Base-by-base conservation (phyloP, 2,888 invertebrate species). In the Urechis unicinctus region DNA sequence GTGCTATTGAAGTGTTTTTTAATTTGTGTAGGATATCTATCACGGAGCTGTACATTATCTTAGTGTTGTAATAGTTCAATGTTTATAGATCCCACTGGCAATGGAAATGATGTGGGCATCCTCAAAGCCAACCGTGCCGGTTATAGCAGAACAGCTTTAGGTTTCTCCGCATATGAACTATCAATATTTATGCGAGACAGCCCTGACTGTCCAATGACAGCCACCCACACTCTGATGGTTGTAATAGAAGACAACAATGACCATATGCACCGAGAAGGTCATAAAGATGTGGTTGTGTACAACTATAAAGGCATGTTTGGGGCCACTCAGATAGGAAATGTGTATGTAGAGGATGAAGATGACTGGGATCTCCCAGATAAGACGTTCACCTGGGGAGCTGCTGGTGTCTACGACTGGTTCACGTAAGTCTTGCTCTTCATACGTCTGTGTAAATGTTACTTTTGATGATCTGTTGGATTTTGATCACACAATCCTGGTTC, bases 351-450 rank as follows among this genome's bases (percentile, higher is more conserved):
- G 73, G 97, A 98, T 80, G 81, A 91, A 61, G 98, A 98, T 78
- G 97, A 98, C 77, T 97, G 97, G 97, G 98, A 98, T 81, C 81
- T 95, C 62, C 91, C 90, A 0, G 96, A 97, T 77, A 98, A 98
- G 79, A 91, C 90, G 71, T 98, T 95, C 82, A 62, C 56, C 30
- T 66, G 68, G n/a, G n/a, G n/a, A n/a, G n/a, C n/a, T n/a, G n/a
- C n/a, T n/a, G n/a, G n/a, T n/a, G n/a, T n/a, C n/a, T n/a, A n/a
- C n/a, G n/a, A n/a, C n/a, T n/a, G n/a, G n/a, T n/a, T n/a, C n/a
- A n/a, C n/a, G n/a, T n/a, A n/a, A n/a, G n/a, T n/a, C n/a, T n/a
- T n/a, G n/a, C n/a, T n/a, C n/a, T n/a, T n/a, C n/a, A n/a, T n/a
- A n/a, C n/a, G n/a, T n/a, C n/a, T n/a, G n/a, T n/a, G n/a, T n/a